These are phyloP conservation scores for Pelobates fuscus DNA, from an alignment of 2,113 vertebrate genomes.

Conservation along the genomic window DNA sequence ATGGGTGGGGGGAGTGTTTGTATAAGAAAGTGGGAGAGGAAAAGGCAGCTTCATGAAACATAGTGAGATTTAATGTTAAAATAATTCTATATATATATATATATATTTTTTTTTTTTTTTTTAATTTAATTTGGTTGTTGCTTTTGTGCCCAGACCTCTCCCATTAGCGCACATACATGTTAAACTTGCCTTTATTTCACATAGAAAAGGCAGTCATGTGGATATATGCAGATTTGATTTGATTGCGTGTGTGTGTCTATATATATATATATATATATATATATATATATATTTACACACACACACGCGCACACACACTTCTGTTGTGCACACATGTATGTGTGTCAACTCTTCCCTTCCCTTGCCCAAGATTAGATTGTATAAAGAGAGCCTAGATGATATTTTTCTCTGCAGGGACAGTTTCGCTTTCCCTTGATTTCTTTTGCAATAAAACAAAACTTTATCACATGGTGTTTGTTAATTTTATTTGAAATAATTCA, in stretches of 20 bases:
- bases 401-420: slow-evolving; percentile 43
- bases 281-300: slow-evolving; percentile 9
- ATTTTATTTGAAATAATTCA: too few relatives aligned
- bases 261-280: slow-evolving; percentile 31
- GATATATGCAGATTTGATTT: too few relatives aligned
- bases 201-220: slow-evolving; percentile 10
- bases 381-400: slow-evolving; percentile 48
- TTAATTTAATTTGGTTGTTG: slow-evolving; percentile 42
- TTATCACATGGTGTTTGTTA: too few relatives aligned
- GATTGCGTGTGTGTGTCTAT: too few relatives aligned
- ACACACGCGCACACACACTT: neutral
- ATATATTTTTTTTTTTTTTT: too few relatives aligned
- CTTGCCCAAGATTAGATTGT: slow-evolving; percentile 26
- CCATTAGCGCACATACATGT: neutral
- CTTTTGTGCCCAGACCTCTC: slow-evolving; percentile 22
- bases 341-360: slow-evolving; percentile 19
- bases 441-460: slow-evolving; percentile 50
- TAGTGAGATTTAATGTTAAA: slow-evolving; percentile 32
- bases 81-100: too few relatives aligned
- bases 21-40: slow-evolving; percentile 3
- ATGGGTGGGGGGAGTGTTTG: slow-evolving; percentile 4
- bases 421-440: slow-evolving; percentile 37
- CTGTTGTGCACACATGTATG: slow-evolving; percentile 9
- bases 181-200: slow-evolving; percentile 10
- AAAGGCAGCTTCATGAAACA: slow-evolving; percentile 9